phyloP scores from a whole-genome alignment of 2,797 vertebrate genomes.

The Threskiornis aethiopicus region DNA sequence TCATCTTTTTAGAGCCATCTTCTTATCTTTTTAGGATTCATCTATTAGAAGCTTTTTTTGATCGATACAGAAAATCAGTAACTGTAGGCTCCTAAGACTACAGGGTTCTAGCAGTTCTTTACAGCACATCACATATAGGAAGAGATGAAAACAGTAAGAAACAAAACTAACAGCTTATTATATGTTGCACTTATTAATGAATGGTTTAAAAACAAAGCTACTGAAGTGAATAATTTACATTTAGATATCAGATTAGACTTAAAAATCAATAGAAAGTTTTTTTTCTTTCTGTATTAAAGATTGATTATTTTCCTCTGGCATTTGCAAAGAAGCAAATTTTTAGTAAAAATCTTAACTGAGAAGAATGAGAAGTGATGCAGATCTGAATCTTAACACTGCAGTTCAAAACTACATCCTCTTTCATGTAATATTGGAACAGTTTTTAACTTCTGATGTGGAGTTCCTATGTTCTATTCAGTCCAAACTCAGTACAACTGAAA shows the following conservation, averaged over 20 bases:
- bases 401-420: background rate
- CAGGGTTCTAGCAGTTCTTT: background rate
- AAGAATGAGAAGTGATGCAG: background rate
- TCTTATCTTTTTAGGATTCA: background rate
- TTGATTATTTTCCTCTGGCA: background rate
- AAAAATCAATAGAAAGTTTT: background rate
- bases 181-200: background rate
- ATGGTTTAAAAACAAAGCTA: background rate
- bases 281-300: background rate
- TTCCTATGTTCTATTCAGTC: background rate
- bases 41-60: background rate
- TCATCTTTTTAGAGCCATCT: background rate
- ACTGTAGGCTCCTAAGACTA: background rate
- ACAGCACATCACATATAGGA: background rate
- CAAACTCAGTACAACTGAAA: background rate
- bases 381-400: background rate
- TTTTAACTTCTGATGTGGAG: background rate
- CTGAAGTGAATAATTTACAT: background rate
- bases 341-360: background rate
- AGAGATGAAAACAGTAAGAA: background rate
- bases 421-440: background rate
- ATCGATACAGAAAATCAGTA: background rate
- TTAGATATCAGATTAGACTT: constrained; percentile 6
- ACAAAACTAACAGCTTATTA: background rate
- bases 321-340: background rate